Conservation (phyloP, 2,888 invertebrate species). For the Lamproptera curius region DNA sequence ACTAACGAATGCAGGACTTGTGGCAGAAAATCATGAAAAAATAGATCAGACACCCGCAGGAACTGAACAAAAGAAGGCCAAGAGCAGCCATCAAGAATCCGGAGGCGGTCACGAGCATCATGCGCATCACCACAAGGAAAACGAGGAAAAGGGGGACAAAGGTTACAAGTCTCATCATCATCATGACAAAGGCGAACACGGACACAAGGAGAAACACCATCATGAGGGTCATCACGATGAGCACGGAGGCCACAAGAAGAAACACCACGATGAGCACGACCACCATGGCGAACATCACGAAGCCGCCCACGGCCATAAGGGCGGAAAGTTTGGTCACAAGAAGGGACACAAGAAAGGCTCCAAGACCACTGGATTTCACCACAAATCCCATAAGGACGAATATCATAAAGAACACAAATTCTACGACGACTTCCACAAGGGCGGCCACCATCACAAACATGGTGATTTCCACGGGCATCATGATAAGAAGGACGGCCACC, state of each 20-base stretch:
- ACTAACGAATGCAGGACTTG: slow-evolving; percentile 24
- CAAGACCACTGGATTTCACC: slow-evolving; percentile 90
- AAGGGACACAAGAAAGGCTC: slow-evolving; percentile 92
- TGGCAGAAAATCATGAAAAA: slow-evolving; percentile 26
- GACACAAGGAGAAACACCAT: slow-evolving; percentile 87
- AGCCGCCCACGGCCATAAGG: slow-evolving; percentile 87
- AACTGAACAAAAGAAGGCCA: slow-evolving; percentile 66
- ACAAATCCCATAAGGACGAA: slow-evolving; percentile 92
- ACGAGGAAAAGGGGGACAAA: slow-evolving; percentile 88
- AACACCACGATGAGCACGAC: slow-evolving; percentile 87
- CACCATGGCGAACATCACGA: slow-evolving; percentile 88
- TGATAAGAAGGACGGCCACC: slow-evolving; percentile 86
- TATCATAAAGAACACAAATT: slow-evolving; percentile 92
- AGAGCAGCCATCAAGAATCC: slow-evolving; percentile 76
- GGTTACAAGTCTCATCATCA: slow-evolving; percentile 87
- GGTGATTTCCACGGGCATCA: slow-evolving; percentile 89
- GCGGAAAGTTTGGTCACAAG: slow-evolving; percentile 88
- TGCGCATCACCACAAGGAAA: slow-evolving; percentile 81
- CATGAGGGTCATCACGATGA: slow-evolving; percentile 87
- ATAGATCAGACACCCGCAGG: slow-evolving; percentile 70
- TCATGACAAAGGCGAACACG: slow-evolving; percentile 88
- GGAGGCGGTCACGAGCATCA: slow-evolving; percentile 85
- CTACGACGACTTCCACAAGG: slow-evolving; percentile 92
- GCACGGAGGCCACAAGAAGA: slow-evolving; percentile 88
- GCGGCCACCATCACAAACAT: slow-evolving; percentile 89